phyloP scores from a whole-genome alignment of 2,888 invertebrate genomes.

The Leptinotarsa peninsularis region DNA sequence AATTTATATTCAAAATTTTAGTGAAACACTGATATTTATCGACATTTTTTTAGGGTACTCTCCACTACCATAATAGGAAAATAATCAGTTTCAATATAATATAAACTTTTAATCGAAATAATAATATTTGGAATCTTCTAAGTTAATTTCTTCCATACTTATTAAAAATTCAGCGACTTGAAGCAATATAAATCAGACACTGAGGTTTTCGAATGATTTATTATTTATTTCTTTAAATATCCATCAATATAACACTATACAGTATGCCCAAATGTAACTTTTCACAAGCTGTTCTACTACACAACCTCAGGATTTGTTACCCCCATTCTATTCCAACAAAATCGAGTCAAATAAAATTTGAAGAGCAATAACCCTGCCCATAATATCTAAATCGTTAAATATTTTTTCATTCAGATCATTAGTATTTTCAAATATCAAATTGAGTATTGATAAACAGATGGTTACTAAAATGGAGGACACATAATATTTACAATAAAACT shows the following conservation, averaged over 20 bases:
- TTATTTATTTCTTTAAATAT: slow-evolving; percentile 42
- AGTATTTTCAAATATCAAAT: too few relatives aligned
- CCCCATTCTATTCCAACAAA: slow-evolving; percentile 37
- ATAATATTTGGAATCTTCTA: too few relatives aligned
- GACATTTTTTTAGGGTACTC: too few relatives aligned
- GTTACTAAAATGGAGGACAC: not conserved
- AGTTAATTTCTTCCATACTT: too few relatives aligned
- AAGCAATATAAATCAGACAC: not conserved
- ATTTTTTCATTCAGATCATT: too few relatives aligned
- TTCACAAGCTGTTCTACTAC: slow-evolving; percentile 61
- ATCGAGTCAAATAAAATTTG: slow-evolving; percentile 4
- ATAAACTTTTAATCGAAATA: too few relatives aligned
- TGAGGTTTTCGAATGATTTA: slow-evolving; percentile 21
- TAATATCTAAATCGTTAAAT: too few relatives aligned
- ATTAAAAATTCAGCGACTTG: not conserved
- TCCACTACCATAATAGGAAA: too few relatives aligned
- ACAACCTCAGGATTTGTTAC: slow-evolving; percentile 56
- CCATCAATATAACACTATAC: slow-evolving; percentile 65
- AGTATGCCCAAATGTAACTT: slow-evolving; percentile 58
- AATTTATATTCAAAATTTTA: too few relatives aligned
- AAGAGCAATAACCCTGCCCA: too few relatives aligned
- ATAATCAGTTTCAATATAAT: too few relatives aligned
- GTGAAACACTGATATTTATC: too few relatives aligned
- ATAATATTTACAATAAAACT: slow-evolving; percentile 6
- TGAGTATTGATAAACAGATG: not conserved